phyloP scores from a whole-genome alignment of 2,113 vertebrate species.

The Microtus ochrogaster region DNA sequence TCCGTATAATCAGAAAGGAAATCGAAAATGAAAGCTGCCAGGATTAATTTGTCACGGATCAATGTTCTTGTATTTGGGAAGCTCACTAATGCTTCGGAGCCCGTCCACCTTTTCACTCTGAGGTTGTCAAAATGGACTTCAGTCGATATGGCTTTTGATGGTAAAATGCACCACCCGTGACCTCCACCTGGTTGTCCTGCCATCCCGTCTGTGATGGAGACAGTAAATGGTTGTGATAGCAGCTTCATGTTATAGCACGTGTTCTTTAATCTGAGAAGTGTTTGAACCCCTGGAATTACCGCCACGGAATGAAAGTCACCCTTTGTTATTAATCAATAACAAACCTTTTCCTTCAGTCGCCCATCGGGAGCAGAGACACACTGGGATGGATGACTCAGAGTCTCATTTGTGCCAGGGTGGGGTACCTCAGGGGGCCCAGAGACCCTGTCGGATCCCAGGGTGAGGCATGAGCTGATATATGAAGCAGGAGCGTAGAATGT shows the following conservation, averaged over 20 bases:
- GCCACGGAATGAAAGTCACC: neutral
- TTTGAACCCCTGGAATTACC: neutral
- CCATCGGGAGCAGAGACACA: rapidly evolving
- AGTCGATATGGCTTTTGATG: constrained; percentile 61
- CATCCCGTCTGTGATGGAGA: constrained; percentile 22
- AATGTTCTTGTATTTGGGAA: constrained; percentile 55
- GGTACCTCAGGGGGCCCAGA: no score
- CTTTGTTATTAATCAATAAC: neutral
- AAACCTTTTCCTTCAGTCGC: neutral
- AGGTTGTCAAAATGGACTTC: constrained; percentile 49
- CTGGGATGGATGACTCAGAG: rapidly evolving
- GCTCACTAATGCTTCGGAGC: neutral
- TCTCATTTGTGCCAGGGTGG: neutral
- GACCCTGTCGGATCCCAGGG: rapidly evolving
- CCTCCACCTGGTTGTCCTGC: neutral
- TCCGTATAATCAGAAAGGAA: constrained; percentile 75
- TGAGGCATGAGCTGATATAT: rapidly evolving
- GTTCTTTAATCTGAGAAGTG: constrained; percentile 31
- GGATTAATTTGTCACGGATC: constrained; percentile 69
- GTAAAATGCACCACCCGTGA: neutral
- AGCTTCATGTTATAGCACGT: neutral
- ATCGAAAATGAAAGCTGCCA: constrained; percentile 76
- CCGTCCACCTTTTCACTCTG: neutral
- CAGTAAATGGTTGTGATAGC: constrained; percentile 60
- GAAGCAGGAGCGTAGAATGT: neutral